Conservation (phyloP, 2,888 invertebrate genomes). For the Lordiphosa fenestrarum region DNA sequence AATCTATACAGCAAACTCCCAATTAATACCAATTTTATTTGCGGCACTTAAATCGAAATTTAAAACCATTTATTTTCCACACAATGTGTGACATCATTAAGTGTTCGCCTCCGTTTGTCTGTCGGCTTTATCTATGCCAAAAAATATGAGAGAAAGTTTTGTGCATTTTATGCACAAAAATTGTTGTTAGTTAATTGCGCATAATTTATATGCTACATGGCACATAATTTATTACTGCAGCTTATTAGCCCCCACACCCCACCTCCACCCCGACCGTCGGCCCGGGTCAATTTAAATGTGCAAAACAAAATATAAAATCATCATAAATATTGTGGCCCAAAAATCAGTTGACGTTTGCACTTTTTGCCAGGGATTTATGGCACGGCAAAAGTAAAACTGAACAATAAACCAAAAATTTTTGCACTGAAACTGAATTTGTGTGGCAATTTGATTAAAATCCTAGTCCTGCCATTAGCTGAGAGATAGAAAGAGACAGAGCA, state of each 20-base stretch:
- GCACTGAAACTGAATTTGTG: conserved; percentile 26
- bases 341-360: conserved; percentile 68
- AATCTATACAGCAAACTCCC: conserved; percentile 33
- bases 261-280: too few relatives aligned
- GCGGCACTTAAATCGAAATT: conserved; percentile 58
- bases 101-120: conserved; percentile 12
- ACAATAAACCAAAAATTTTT: neutral
- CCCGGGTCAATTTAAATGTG: conserved; percentile 65
- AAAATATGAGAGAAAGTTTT: conserved; percentile 45
- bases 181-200: conserved; percentile 61
- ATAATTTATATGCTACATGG: conserved; percentile 72
- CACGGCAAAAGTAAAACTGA: conserved; percentile 2
- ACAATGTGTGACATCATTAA: conserved; percentile 49
- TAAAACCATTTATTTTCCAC: conserved; percentile 45
- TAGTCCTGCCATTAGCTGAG: conserved; percentile 29
- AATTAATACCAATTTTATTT: conserved; percentile 67
- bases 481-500: too few relatives aligned
- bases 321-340: conserved; percentile 64
- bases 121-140: conserved; percentile 14
- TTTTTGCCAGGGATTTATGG: conserved; percentile 63
- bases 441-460: conserved; percentile 68
- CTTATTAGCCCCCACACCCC: conserved; percentile 55
- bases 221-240: conserved; percentile 75
- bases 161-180: conserved; percentile 65
- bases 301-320: conserved; percentile 71